A percentile compares a stretch with the other conserved stretches of the same genome.
Conservation (phyloP, 2,113 vertebrate species). For the Callorhinus ursinus region DNA sequence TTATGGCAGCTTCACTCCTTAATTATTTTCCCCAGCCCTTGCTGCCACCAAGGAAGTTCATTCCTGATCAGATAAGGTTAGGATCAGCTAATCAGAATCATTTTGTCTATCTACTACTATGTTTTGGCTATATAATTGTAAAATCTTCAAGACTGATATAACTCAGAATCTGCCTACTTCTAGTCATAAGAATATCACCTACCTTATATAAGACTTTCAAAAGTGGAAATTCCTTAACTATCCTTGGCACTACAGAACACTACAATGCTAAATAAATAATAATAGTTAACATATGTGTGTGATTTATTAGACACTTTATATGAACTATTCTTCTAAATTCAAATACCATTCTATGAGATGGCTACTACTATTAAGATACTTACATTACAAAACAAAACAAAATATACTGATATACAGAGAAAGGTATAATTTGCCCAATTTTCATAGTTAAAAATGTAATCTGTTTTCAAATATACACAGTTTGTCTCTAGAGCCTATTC, state of each 20-base stretch:
- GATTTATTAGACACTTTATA: neutral
- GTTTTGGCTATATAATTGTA: neutral
- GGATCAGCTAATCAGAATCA: neutral
- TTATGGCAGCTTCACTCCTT: neutral
- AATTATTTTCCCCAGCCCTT: neutral
- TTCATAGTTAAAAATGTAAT: neutral
- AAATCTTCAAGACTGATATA: neutral
- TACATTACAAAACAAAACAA: neutral
- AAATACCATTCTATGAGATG: neutral
- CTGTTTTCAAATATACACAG: neutral
- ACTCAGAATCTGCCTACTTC: neutral
- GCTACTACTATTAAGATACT: neutral
- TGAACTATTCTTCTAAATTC: neutral
- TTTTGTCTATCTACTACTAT: neutral
- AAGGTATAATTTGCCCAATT: neutral
- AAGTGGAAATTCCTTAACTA: neutral
- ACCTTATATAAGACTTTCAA: neutral
- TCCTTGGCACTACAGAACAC: neutral
- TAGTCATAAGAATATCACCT: neutral
- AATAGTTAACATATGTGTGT: neutral
- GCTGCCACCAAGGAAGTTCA: neutral
- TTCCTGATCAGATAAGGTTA: neutral
- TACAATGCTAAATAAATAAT: neutral
- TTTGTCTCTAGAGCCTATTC: neutral
- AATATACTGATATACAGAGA: neutral